Percentiles rank a stretch among this genome's conserved stretches.
Conservation (phyloP, 2,888 invertebrate species). For the Cyaniris semiargus region DNA sequence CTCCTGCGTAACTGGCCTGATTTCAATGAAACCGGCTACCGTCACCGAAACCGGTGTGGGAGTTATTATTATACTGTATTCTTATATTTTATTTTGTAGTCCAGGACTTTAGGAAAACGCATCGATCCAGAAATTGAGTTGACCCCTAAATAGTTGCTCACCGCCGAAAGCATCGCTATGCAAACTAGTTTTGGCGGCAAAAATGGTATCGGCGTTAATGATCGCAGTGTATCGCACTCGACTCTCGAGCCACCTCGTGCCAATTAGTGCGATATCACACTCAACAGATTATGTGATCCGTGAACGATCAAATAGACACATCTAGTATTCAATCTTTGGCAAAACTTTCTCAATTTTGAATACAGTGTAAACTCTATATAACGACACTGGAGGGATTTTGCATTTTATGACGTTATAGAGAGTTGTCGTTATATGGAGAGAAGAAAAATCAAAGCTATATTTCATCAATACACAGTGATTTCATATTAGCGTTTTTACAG, state of each 20-base stretch:
- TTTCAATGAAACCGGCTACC: no score
- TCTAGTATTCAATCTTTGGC: background rate
- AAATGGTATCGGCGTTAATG: background rate
- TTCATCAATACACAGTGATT: no score
- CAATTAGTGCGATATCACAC: background rate
- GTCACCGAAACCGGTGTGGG: no score
- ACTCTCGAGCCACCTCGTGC: background rate
- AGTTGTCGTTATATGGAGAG: no score
- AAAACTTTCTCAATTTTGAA: background rate
- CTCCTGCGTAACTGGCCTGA: no score
- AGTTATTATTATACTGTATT: no score
- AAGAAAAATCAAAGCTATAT: no score
- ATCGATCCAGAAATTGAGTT: background rate
- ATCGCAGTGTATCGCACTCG: background rate
- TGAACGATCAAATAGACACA: background rate
- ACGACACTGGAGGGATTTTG: no score
- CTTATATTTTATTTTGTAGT: no score
- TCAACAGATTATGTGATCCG: background rate
- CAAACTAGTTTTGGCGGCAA: conserved; percentile 10
- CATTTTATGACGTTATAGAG: no score
- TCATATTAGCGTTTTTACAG: no score
- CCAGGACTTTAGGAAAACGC: background rate
- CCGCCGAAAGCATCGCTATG: background rate
- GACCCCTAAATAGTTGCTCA: background rate
- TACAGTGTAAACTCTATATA: no score